phyloP scores from a whole-genome alignment of 2,113 vertebrate genomes.

The Cyprinodon tularosa region DNA sequence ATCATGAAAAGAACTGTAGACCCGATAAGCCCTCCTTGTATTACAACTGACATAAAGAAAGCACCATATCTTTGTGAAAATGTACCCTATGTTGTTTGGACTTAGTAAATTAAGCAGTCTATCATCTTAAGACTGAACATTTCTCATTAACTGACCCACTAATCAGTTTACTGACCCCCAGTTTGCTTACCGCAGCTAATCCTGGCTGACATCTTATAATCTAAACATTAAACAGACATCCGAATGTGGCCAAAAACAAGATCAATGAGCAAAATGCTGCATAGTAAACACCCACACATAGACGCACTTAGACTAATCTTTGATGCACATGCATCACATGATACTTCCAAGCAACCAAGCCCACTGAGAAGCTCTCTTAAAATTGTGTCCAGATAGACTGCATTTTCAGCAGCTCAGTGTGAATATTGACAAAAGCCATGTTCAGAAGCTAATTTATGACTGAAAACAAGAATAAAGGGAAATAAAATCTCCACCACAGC shows the following conservation, averaged over 20 bases:
- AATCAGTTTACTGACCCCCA: constrained; percentile 58
- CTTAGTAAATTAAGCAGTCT: constrained; percentile 30
- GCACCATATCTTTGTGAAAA: background rate
- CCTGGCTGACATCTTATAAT: constrained; percentile 61
- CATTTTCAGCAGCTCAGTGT: background rate
- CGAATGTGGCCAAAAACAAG: constrained; percentile 59
- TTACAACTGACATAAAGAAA: constrained; percentile 5
- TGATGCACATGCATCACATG: constrained; percentile 46
- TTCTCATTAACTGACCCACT: constrained; percentile 59
- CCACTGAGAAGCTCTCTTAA: constrained; percentile 19
- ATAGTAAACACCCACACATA: constrained; percentile 35
- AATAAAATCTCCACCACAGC: constrained; percentile 18
- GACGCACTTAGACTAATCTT: constrained; percentile 61
- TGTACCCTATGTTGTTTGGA: constrained; percentile 4
- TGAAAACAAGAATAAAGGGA: constrained; percentile 17
- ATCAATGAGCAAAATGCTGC: constrained; percentile 52
- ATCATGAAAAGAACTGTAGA: constrained; percentile 25
- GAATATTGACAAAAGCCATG: background rate
- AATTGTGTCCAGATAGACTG: background rate
- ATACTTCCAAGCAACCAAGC: constrained; percentile 38
- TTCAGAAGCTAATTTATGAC: constrained; percentile 22
- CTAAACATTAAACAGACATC: constrained; percentile 57
- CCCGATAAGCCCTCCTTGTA: background rate
- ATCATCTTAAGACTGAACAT: constrained; percentile 31
- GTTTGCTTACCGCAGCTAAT: constrained; percentile 72